These are phyloP conservation scores for Oncorhynchus mykiss DNA, from an alignment of 2,113 vertebrate genomes.

Conservation along the genomic window DNA sequence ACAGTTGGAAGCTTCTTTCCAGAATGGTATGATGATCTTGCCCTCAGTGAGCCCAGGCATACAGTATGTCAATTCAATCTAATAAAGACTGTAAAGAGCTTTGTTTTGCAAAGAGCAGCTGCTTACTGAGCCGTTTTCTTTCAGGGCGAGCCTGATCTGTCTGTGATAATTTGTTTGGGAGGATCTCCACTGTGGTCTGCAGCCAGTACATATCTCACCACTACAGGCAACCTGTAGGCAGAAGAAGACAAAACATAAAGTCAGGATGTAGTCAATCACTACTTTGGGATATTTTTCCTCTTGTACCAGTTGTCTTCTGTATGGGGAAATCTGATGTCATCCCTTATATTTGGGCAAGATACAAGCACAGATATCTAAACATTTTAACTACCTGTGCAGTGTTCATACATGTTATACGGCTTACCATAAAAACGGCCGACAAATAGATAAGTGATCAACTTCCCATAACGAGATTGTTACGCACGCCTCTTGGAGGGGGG, in stretches of 20 bases:
- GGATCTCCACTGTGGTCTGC: constrained; percentile 93
- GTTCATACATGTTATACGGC: no score
- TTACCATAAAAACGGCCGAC: no score
- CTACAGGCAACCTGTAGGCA: constrained; percentile 75
- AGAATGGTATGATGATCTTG: constrained; percentile 69
- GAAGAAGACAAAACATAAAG: constrained; percentile 61
- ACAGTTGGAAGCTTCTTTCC: constrained; percentile 77
- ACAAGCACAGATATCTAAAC: background rate
- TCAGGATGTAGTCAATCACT: constrained; percentile 84
- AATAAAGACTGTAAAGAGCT: no score
- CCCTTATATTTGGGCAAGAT: background rate
- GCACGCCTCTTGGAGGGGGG: no score
- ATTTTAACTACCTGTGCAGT: no score
- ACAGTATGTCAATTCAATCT: no score
- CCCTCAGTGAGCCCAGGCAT: no score
- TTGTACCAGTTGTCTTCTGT: constrained; percentile 76
- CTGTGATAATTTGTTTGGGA: constrained; percentile 87
- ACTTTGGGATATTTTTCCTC: constrained; percentile 92
- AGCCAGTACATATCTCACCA: constrained; percentile 89
- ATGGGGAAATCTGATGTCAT: constrained; percentile 80
- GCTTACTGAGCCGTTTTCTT: no score
- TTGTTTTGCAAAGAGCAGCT: no score
- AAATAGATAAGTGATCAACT: no score
- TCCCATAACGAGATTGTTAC: no score
- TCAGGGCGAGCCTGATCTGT: constrained; percentile 44